Conservation (phyloP, 2,113 vertebrate genomes). For the Grammomys surdaster region DNA sequence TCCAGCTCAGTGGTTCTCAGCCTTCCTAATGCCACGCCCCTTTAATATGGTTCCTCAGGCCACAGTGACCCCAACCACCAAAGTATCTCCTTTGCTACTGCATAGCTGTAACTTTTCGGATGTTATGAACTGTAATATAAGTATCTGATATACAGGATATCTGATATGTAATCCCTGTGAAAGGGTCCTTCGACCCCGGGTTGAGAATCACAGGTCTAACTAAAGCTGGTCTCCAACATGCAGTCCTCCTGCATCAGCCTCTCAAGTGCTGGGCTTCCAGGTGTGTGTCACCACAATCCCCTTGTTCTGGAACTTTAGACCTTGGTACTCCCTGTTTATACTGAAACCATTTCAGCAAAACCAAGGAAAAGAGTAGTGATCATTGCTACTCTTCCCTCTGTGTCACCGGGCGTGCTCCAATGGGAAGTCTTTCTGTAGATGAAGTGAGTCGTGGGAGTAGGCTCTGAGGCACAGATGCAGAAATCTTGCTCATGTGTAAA, state of each 20-base stretch:
- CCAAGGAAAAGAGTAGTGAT: background rate
- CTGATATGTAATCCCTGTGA: background rate
- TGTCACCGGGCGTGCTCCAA: background rate
- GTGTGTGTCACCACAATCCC: background rate
- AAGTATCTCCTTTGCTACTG: background rate
- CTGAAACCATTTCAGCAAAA: conserved; percentile 28
- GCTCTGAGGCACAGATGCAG: background rate
- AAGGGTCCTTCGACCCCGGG: background rate
- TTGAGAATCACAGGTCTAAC: background rate
- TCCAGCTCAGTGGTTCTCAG: background rate
- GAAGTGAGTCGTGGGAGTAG: background rate
- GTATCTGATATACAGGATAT: background rate
- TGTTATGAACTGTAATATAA: background rate
- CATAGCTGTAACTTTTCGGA: background rate
- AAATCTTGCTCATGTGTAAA: background rate
- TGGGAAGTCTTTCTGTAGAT: background rate
- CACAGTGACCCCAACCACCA: background rate
- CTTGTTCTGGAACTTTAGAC: conserved; percentile 11
- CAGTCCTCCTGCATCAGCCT: background rate
- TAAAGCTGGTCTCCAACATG: background rate
- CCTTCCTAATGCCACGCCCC: background rate
- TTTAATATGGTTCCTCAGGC: background rate
- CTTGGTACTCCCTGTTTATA: background rate
- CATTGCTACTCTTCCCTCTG: background rate
- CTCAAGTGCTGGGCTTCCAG: background rate